These are phyloP conservation scores for Pluvianellus socialis DNA, from an alignment of 2,113 vertebrate genomes.

Conservation along the genomic window DNA sequence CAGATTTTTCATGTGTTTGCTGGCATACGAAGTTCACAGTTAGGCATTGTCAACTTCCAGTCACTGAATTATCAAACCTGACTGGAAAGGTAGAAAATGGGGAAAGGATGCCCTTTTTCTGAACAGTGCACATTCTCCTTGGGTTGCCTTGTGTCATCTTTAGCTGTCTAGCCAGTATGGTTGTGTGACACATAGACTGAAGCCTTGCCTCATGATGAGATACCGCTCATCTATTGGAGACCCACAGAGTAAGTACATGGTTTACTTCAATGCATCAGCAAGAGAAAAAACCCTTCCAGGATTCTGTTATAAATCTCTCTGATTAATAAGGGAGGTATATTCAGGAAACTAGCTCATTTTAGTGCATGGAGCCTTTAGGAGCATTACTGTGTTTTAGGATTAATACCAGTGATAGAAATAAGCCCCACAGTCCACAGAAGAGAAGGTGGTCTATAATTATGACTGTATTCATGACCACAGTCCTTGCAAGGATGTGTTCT, in stretches of 20 bases:
- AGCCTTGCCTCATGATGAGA: not conserved
- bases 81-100: not conserved
- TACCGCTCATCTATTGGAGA: not conserved
- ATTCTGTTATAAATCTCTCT: not conserved
- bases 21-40: not conserved
- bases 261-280: not conserved
- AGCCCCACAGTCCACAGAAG: not conserved
- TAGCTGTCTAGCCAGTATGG: not conserved
- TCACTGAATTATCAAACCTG: not conserved
- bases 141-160: not conserved
- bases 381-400: not conserved
- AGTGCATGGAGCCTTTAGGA: not conserved
- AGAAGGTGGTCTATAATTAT: not conserved
- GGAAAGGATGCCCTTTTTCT: not conserved
- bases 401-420: not conserved
- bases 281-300: not conserved
- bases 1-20: not conserved
- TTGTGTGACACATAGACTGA: not conserved
- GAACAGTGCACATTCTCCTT: not conserved
- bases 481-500: not conserved
- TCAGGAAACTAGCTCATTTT: not conserved
- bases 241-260: accelerated
- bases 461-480: not conserved
- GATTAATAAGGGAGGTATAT: not conserved
- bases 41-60: not conserved